Conservation (phyloP, 2,113 vertebrate genomes). For the Pseudonaja textilis region DNA sequence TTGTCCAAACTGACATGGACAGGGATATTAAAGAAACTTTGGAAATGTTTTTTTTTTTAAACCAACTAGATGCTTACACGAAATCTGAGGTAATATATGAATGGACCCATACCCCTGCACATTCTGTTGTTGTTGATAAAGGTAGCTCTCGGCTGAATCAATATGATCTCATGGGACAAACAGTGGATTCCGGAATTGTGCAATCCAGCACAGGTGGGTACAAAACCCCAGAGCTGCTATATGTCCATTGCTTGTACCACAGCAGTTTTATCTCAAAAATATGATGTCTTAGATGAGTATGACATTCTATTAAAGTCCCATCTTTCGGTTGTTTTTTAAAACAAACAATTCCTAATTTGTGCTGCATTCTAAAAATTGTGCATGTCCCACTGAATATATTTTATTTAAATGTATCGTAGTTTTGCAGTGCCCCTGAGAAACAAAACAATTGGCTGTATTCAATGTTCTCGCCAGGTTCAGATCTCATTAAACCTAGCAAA, state of each 20-base stretch:
- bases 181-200: conserved; percentile 94
- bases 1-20: neutral
- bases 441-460: neutral
- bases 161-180: conserved; percentile 95
- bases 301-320: neutral
- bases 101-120: conserved; percentile 91
- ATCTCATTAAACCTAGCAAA: neutral
- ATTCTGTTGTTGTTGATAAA: conserved; percentile 95
- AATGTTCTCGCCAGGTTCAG: neutral
- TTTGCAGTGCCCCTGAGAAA: neutral
- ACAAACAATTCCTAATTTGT: neutral
- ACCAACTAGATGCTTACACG: conserved; percentile 91
- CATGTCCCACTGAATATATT: neutral
- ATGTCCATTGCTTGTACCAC: neutral
- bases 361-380: neutral
- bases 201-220: conserved; percentile 93
- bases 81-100: conserved; percentile 94
- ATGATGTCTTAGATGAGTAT: neutral
- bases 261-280: neutral
- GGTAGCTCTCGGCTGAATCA: conserved; percentile 96
- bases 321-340: neutral
- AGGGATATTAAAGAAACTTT: neutral
- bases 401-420: neutral
- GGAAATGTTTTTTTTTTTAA: conserved; percentile 17
- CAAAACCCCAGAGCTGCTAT: neutral